Evolutionary conservation across 2,797 vertebrate species (phyloP), one percentile per base, ranked within the genome.

Genomic region (Meda fulgida): DNA sequence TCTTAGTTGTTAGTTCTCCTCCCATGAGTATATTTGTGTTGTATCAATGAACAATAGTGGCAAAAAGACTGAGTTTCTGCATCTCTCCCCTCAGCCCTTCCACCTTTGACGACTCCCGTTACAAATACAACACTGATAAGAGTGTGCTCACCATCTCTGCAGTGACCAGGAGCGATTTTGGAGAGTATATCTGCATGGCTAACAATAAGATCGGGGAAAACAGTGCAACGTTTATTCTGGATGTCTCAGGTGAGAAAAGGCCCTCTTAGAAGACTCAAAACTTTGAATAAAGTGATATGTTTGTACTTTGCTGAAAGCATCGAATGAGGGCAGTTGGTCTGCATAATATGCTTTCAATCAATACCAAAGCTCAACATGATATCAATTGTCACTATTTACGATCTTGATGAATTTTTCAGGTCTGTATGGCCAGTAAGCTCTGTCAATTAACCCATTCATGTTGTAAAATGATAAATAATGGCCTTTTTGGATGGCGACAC

Each of bases 81-180:
- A 51, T 80, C 48, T 55, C 67, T 53, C 23, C 7, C 83, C 26
- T 51, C 51, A 96, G 95, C 79, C 95, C 95, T 0, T 3, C 66
- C 1, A 0, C 9, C 0, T 89, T 83, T 58, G 92, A 95, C 79
- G 72, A 87, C 1, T 89, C 88, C 34, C 94, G n/a, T 38, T 93
- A 94, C 86, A 80, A 83, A 8, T 95, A 92, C 87, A 96, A 96
- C 92, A 94, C 95, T 0, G 95, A 96, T 90, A 88, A 82, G 78
- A 96, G 95, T 65, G 80, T 92, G 83, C 78, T 96, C 88, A 93
- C 58, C 8, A 93, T 96, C 63, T 87, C 13, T 7, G 91, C 91
- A 23, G 94, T 96, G 9, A 70, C 69, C 46, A 91, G 90, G 86
- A 79, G 48, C 0, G 93, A 96, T 90, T 89, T 85, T 1, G 95